Evolutionary conservation across 2,797 vertebrate genomes (phyloP), one percentile per base, ranked within the genome.

Genomic region (Triplophysa bombifrons): DNA sequence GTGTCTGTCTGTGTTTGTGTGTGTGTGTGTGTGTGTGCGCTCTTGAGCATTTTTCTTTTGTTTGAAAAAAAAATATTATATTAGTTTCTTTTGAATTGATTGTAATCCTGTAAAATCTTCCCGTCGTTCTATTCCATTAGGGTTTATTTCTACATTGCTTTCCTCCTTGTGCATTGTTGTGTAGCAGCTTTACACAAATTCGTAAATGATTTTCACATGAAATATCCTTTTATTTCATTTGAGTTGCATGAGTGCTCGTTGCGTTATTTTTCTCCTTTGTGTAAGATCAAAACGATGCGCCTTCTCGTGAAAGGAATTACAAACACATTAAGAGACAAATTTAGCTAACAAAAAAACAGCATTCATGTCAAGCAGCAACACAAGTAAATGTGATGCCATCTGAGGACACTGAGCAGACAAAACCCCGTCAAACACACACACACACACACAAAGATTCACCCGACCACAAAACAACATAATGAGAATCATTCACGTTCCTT

Each of bases 331-430:
- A 55, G 10, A 60, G 56, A 60, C 4, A 13, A 60, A 27, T 25
- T 16, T 68, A 69, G 71, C 63, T 46, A 41, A 66, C 17, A 53
- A 53, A 53, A 16, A 17, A 5, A 6, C 14, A 72, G 27, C 63
- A 68, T 44, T n/a, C 19, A 38, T 20, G 25, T 16, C 56, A 48
- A 60, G 34, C 61, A 58, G 61, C 72, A 77, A 81, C 72, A 73
- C 68, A 8, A 61, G 22, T 38, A 19, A 60, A 60, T 27, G 6
- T 27, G 34, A 83, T 86, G 87, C 55, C 61, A 82, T 66, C 12
- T 84, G 81, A 91, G 90, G 90, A 90, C 85, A 86, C 74, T 75
- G 80, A 85, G 74, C 78, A 71, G 81, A 81, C 76, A 73, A 78
- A 78, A 84, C 85, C 82, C 63, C 60, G 67, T 76, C 81, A 82